Evolutionary conservation across 2,888 invertebrate species (phyloP), one percentile per base, ranked within the genome.

Genomic region (Dugesia japonica): DNA sequence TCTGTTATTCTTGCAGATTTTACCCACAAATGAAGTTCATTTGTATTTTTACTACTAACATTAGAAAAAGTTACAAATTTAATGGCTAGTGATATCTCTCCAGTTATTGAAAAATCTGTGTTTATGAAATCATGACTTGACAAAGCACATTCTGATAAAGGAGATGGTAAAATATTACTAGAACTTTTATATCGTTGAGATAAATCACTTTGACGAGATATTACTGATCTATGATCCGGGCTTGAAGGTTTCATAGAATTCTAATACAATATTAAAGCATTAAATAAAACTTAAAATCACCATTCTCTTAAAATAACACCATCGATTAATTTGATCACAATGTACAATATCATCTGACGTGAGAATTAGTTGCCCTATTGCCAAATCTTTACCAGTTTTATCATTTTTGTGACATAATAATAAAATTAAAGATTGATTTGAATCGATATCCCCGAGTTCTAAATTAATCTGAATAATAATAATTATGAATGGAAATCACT

Each of bases 241-340:
- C 56, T 56, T 1, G 56, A 56, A 56, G 17, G 9, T n/a, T 56
- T 56, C n/a, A 56, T 23, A 56, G 56, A 56, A 56, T 56, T n/a
- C n/a, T 56, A 56, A 9, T 9, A 23, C n/a, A n/a, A n/a, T n/a
- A n/a, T n/a, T 7, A 31, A 31, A 31, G 13, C 31, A 4, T 13
- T 13, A 31, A 31, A 31, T 4, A 31, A 31, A 7, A 31, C 17
- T 13, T 56, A n/a, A n/a, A 56, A 23, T 56, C 17, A 56, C 56
- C 56, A 56, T 56, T 56, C 56, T 56, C 4, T 20, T 4, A 23
- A 56, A 56, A 20, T 20, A 13, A 56, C 23, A 56, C 56, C 56
- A 56, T 56, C n/a, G n/a, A 56, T 56, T 56, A 13, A 56, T 56
- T n/a, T 56, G 56, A 56, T 56, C 56, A 56, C 56, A 56, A 56